Evolutionary conservation across 2,797 vertebrate species (phyloP), one percentile per base, ranked within the genome.

Genomic region (Tachyglossus aculeatus): DNA sequence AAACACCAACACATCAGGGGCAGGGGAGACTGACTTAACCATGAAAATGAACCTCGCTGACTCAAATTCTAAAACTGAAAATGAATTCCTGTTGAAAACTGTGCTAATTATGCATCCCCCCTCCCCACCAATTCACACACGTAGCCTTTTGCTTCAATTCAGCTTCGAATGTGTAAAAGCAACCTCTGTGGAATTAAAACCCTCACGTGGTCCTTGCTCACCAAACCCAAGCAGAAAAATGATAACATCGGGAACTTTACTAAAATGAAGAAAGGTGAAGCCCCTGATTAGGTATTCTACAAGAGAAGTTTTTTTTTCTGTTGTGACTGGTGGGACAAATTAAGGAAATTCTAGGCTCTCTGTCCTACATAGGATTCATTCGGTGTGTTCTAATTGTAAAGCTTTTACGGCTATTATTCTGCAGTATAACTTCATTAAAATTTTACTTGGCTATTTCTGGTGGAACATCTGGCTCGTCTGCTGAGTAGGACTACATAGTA

Each of bases 401-500:
- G 18, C 7, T 25, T 63, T 55, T 71, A 62, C 55, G 22, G 5
- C 34, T 71, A 47, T 55, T 77, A 62, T 43, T 74, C 14, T 71
- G 18, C 4, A 57, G 25, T 45, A 57, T 62, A 63, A 61, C 64
- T 85, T 45, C 27, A 75, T 66, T 79, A 64, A 48, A 67, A 57
- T 74, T 71, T 47, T 75, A 63, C 3, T 37, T 78, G 71, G 29
- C 22, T 71, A 47, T 43, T 15, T 33, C 24, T 29, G 58, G 45
- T 48, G 72, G 83, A 44, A 67, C 73, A 84, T 58, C 58, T 81
- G 72, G 39, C 38, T 7, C 34, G 69, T 77, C 15, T 41, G 54
- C 53, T 62, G 39, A 61, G 59, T 29, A 39, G 64, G 39, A 36
- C 7, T 9, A 1, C 7, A 47, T 45, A 54, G 38, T 45, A 33